A percentile compares a stretch with the other conserved stretches of the same genome.
Evolutionary conservation across 2,797 vertebrate genomes (phyloP).

Genomic region (Gadopsis bispinosus): DNA sequence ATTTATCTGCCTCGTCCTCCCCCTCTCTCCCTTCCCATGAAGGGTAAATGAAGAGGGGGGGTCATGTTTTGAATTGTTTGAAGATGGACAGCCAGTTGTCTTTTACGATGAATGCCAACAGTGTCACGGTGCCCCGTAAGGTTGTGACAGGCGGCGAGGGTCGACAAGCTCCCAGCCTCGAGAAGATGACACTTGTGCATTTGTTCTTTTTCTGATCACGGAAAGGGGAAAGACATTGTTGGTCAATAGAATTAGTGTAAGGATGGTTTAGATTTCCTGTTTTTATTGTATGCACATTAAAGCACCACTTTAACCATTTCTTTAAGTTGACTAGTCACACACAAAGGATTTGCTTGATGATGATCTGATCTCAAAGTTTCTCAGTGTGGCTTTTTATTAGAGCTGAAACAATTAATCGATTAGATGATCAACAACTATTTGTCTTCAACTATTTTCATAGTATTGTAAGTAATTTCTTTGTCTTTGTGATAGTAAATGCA

Average conservation of each 20-base stretch:
- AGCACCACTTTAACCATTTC: background rate
- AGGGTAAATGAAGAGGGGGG: too few species aligned
- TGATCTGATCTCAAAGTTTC: background rate
- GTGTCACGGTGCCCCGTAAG: constrained; percentile 59
- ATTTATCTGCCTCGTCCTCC: constrained; percentile 37
- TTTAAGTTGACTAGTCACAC: background rate
- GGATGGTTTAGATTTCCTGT: background rate
- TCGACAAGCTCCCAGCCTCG: constrained; percentile 34
- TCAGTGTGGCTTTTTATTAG: background rate
- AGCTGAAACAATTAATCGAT: background rate
- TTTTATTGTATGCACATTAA: background rate
- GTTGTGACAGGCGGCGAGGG: constrained; percentile 58
- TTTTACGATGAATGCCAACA: constrained; percentile 74
- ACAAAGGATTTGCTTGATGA: background rate
- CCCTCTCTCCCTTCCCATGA: background rate
- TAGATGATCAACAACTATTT: background rate
- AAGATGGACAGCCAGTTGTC: constrained; percentile 79
- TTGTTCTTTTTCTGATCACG: constrained; percentile 38
- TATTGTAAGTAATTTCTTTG: background rate
- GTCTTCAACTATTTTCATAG: background rate
- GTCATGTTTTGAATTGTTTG: constrained; percentile 78
- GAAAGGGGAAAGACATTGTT: background rate
- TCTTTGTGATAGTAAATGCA: background rate
- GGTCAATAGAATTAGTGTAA: background rate
- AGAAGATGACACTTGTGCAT: constrained; percentile 51